A percentile compares a stretch with the other conserved stretches of the same genome.
These are phyloP conservation scores for Malurus cyaneus DNA, from an alignment of 2,113 vertebrate species.

Conservation along the genomic window DNA sequence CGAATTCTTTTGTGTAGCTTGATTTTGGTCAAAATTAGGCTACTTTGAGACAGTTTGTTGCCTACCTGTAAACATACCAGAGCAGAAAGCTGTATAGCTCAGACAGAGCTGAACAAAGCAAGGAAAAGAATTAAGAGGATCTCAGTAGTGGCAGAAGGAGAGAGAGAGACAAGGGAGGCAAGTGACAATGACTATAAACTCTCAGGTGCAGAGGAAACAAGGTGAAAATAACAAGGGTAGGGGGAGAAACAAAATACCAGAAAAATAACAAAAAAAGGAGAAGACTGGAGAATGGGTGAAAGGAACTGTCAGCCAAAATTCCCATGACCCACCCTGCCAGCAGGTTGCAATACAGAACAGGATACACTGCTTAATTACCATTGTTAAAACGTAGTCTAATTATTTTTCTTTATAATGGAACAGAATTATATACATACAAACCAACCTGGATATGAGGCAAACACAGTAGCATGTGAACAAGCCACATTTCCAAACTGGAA, in stretches of 20 bases:
- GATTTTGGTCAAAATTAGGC: background rate
- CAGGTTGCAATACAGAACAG: background rate
- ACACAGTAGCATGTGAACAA: background rate
- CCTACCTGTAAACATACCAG: background rate
- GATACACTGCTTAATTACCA: background rate
- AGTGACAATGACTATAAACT: background rate
- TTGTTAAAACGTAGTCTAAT: background rate
- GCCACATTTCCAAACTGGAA: slow-evolving; percentile 13
- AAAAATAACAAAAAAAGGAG: background rate
- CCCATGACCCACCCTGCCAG: background rate
- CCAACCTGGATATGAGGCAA: background rate
- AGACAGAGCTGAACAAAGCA: background rate
- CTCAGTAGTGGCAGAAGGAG: background rate
- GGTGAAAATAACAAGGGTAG: background rate
- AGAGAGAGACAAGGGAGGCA: background rate
- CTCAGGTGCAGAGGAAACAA: background rate
- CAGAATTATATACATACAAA: background rate
- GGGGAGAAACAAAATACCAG: background rate
- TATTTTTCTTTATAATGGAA: background rate
- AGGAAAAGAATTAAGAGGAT: background rate
- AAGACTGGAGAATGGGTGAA: background rate
- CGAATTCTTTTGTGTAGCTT: background rate
- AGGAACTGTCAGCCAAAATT: background rate
- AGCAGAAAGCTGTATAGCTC: background rate
- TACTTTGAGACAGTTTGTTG: background rate